These are phyloP conservation scores for Drosophila limbata DNA, from an alignment of 2,888 invertebrate genomes.

Conservation along the genomic window DNA sequence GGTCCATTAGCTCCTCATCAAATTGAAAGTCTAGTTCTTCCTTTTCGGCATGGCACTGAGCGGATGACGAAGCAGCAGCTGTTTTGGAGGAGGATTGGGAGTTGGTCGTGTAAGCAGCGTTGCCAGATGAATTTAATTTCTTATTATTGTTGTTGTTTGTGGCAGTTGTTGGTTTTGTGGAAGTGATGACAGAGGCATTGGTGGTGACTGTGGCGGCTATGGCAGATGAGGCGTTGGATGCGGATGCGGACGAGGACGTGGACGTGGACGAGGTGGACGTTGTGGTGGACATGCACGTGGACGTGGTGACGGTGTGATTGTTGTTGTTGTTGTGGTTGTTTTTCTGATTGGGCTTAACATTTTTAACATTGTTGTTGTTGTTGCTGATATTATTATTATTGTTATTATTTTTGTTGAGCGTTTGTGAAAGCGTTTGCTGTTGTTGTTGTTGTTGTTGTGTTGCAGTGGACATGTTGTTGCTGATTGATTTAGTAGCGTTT, in stretches of 20 bases:
- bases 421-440: slow-evolving; percentile 79
- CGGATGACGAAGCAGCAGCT: slow-evolving; percentile 78
- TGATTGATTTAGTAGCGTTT: slow-evolving; percentile 81
- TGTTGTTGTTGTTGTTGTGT: slow-evolving; percentile 75
- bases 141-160: slow-evolving; percentile 44
- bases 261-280: slow-evolving; percentile 34
- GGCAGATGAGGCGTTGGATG: slow-evolving; percentile 55
- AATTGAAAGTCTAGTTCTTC: slow-evolving; percentile 98
- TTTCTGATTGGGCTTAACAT: slow-evolving; percentile 52
- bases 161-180: slow-evolving; percentile 40
- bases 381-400: slow-evolving; percentile 35
- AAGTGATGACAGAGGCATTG: slow-evolving; percentile 26
- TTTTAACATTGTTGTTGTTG: slow-evolving; percentile 48
- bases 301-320: slow-evolving; percentile 56
- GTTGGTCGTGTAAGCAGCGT: slow-evolving; percentile 75
- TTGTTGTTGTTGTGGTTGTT: slow-evolving; percentile 48
- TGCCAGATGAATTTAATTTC: slow-evolving; percentile 59
- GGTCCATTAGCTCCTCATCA: slow-evolving; percentile 95
- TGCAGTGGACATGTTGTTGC: slow-evolving; percentile 65
- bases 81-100: slow-evolving; percentile 82
- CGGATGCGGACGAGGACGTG: slow-evolving; percentile 55
- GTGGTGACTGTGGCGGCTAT: slow-evolving; percentile 41
- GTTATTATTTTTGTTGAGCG: slow-evolving; percentile 75
- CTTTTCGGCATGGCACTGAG: slow-evolving; percentile 86
- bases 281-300: slow-evolving; percentile 52